phyloP scores from a whole-genome alignment of 35 echinoderm and acorn worm genomes.

The Eucidaris tribuloides region DNA sequence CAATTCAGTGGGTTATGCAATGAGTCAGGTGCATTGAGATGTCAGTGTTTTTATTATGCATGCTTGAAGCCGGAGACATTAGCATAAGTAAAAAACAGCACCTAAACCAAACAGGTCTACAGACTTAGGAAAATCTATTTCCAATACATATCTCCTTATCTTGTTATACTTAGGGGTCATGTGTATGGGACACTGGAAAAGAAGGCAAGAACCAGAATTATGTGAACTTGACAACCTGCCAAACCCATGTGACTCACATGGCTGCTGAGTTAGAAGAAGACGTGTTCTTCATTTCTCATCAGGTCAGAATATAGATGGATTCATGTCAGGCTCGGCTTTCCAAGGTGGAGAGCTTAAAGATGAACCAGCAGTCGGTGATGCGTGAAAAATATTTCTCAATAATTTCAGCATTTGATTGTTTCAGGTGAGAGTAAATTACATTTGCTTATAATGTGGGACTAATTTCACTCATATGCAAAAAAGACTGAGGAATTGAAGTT shows the following conservation, averaged over 20 bases:
- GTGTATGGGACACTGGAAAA: conserved; percentile 94
- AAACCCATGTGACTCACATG: conserved; percentile 86
- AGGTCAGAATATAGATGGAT: conserved; percentile 99
- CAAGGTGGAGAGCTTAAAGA: too few species aligned
- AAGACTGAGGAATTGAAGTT: background rate
- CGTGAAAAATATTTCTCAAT: too few species aligned
- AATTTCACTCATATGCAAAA: too few species aligned
- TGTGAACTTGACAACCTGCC: conserved; percentile 87
- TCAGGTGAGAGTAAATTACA: too few species aligned
- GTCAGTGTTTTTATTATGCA: too few species aligned
- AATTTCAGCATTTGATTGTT: background rate
- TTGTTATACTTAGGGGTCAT: conserved; percentile 62
- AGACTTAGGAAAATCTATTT: too few species aligned
- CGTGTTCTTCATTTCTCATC: conserved; percentile 79
- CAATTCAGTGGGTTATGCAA: too few species aligned
- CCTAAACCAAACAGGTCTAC: too few species aligned
- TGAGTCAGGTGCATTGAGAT: too few species aligned
- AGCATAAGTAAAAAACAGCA: too few species aligned
- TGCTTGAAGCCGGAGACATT: too few species aligned
- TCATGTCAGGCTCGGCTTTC: conserved; percentile 86
- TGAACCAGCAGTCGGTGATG: too few species aligned
- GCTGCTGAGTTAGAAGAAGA: conserved; percentile 76
- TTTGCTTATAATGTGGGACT: background rate
- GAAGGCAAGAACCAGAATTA: conserved; percentile 91
- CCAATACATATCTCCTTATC: background rate